Conservation (phyloP, 1,140 invertebrate genomes). For the Coptotermes formosanus region DNA sequence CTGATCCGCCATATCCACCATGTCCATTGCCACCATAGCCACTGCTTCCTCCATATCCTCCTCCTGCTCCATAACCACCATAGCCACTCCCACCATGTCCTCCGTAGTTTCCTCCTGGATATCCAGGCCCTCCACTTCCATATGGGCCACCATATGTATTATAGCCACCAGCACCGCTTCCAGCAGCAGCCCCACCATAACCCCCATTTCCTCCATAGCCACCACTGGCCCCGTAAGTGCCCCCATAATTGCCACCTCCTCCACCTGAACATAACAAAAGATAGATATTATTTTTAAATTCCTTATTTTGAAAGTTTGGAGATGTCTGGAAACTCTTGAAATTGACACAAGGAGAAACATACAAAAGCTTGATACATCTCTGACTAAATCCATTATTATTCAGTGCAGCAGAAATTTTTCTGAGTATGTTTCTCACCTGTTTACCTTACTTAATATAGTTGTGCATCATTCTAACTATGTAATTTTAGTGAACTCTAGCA, state of each 20-base stretch:
- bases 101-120: conserved; percentile 48
- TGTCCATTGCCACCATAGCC: conserved; percentile 36
- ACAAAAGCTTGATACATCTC: no score
- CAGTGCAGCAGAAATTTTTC: no score
- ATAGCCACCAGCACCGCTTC: conserved; percentile 25
- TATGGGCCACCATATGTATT: conserved; percentile 43
- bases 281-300: neutral
- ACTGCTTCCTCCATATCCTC: conserved; percentile 32
- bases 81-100: conserved; percentile 48
- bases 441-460: no score
- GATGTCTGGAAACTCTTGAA: no score
- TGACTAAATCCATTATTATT: no score
- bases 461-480: no score
- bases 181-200: conserved; percentile 25
- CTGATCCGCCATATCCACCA: conserved; percentile 28
- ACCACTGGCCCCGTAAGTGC: conserved; percentile 33
- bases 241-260: conserved; percentile 40
- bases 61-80: conserved; percentile 44
- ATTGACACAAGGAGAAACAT: no score
- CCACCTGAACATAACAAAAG: neutral
- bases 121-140: conserved; percentile 44
- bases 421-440: no score
- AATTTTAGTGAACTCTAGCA: no score
- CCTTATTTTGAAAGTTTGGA: neutral
- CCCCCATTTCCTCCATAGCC: conserved; percentile 21